Conservation (phyloP, 2,113 vertebrate species). For the Galbula dea region DNA sequence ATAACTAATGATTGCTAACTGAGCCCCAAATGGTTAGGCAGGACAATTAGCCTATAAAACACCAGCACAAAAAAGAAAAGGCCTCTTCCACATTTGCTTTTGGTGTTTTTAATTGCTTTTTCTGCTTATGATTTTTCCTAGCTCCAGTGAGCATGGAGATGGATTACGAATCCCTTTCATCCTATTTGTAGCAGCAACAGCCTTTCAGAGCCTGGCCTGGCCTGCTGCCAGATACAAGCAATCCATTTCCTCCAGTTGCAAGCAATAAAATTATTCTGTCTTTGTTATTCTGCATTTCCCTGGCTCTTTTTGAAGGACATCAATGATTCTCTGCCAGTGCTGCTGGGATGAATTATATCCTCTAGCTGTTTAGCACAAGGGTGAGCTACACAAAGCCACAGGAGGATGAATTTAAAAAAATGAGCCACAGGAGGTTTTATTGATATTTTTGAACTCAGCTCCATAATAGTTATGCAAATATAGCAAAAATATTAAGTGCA, state of each 20-base stretch:
- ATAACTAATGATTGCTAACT: background rate
- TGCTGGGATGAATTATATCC: conserved; percentile 27
- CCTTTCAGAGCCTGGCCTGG: conserved; percentile 41
- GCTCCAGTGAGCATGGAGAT: conserved; percentile 17
- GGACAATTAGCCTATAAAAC: background rate
- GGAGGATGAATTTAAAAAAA: background rate
- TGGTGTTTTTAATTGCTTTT: conserved; percentile 14
- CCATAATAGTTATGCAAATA: background rate
- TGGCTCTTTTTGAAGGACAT: conserved; percentile 57
- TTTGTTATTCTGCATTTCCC: conserved; percentile 35
- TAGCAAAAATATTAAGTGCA: background rate
- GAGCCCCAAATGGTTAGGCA: background rate
- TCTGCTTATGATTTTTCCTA: conserved; percentile 23
- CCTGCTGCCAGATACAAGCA: conserved; percentile 35
- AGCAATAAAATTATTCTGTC: conserved; percentile 36
- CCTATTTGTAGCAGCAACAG: conserved; percentile 41
- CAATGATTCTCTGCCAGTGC: background rate
- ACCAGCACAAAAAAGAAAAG: background rate
- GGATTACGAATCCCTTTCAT: conserved; percentile 48
- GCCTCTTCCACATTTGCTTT: background rate
- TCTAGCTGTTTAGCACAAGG: conserved; percentile 29
- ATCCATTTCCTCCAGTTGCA: conserved; percentile 45
- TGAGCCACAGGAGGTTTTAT: background rate
- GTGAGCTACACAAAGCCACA: conserved; percentile 7
- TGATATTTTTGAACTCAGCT: background rate